A percentile compares a stretch with the other conserved stretches of the same genome.
Evolutionary conservation across 2,113 vertebrate genomes (phyloP).

Genomic region (Microtus montanus): DNA sequence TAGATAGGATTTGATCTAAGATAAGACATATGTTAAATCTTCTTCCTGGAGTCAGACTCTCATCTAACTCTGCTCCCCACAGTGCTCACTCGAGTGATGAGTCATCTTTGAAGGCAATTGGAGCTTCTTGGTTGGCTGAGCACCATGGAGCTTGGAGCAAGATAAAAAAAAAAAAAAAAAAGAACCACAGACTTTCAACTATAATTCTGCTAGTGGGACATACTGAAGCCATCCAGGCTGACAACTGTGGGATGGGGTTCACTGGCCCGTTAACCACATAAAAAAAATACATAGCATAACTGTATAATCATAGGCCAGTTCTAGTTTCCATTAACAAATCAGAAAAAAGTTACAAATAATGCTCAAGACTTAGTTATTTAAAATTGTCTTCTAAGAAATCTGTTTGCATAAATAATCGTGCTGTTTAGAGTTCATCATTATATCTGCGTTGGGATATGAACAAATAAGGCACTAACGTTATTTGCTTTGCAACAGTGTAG

Average conservation of each 20-base stretch:
- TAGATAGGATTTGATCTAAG: slow-evolving; percentile 42
- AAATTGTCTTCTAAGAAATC: slow-evolving; percentile 42
- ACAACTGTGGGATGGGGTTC: slow-evolving; percentile 11
- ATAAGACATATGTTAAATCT: slow-evolving; percentile 63
- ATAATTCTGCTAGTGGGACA: slow-evolving; percentile 59
- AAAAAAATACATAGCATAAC: neutral
- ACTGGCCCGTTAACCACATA: neutral
- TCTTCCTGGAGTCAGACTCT: slow-evolving; percentile 38
- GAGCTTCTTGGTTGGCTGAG: slow-evolving; percentile 74
- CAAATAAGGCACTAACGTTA: slow-evolving; percentile 37
- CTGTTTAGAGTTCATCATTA: neutral
- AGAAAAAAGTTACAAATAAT: neutral
- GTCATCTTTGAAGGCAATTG: slow-evolving; percentile 73
- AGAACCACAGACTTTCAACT: slow-evolving; percentile 64
- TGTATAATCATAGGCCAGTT: neutral
- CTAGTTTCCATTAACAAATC: slow-evolving; percentile 34
- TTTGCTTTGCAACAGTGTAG: neutral
- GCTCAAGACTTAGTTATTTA: slow-evolving; percentile 26
- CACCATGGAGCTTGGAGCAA: slow-evolving; percentile 71
- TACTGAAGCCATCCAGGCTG: slow-evolving; percentile 24
- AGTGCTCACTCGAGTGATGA: slow-evolving; percentile 68
- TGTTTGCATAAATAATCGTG: neutral
- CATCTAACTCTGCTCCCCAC: slow-evolving; percentile 33
- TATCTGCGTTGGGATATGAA: neutral
- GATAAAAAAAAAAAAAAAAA: slow-evolving; percentile 62